A percentile compares a stretch with the other conserved stretches of the same genome.
These are phyloP conservation scores for Oscarella lobularis DNA, from an alignment of 37 sponge, comb jelly and placozoan species.

Conservation along the genomic window DNA sequence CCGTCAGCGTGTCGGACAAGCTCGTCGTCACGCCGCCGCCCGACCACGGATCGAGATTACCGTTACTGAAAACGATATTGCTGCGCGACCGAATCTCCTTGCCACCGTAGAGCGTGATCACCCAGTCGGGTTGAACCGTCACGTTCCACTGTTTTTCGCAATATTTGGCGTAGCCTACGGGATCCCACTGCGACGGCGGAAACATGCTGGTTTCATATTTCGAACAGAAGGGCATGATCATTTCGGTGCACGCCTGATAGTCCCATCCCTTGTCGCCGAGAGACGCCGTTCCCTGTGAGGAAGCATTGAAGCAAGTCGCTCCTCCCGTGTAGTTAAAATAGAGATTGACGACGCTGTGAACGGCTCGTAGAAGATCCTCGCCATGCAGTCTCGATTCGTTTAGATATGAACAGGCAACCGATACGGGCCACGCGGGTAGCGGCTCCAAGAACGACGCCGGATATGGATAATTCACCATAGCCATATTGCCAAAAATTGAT, in stretches of 20 bases:
- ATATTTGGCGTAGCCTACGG: background rate
- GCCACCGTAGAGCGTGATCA: background rate
- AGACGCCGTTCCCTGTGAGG: background rate
- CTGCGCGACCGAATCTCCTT: slow-evolving; percentile 33
- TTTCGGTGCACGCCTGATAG: slow-evolving; percentile 78
- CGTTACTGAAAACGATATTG: slow-evolving; percentile 91
- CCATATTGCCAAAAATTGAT: slow-evolving; percentile 61
- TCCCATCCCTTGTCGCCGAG: slow-evolving; percentile 18
- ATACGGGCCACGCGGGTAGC: slow-evolving; percentile 89
- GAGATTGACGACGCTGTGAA: slow-evolving; percentile 36
- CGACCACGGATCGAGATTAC: slow-evolving; percentile 87
- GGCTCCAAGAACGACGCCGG: slow-evolving; percentile 85
- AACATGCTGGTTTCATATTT: background rate
- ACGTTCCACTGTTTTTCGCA: background rate
- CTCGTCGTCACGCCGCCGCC: slow-evolving; percentile 68
- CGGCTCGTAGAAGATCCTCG: slow-evolving; percentile 36
- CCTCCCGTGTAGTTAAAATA: slow-evolving; percentile 73
- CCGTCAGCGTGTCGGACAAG: slow-evolving; percentile 47
- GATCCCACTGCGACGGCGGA: background rate
- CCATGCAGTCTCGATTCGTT: background rate
- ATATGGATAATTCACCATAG: slow-evolving; percentile 96
- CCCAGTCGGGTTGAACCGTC: background rate
- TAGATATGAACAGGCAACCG: slow-evolving; percentile 6
- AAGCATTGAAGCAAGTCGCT: slow-evolving; percentile 25
- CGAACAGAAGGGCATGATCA: slow-evolving; percentile 84